These are phyloP conservation scores for Temnothorax unifasciatus DNA, from an alignment of 2,888 invertebrate species.

Conservation along the genomic window DNA sequence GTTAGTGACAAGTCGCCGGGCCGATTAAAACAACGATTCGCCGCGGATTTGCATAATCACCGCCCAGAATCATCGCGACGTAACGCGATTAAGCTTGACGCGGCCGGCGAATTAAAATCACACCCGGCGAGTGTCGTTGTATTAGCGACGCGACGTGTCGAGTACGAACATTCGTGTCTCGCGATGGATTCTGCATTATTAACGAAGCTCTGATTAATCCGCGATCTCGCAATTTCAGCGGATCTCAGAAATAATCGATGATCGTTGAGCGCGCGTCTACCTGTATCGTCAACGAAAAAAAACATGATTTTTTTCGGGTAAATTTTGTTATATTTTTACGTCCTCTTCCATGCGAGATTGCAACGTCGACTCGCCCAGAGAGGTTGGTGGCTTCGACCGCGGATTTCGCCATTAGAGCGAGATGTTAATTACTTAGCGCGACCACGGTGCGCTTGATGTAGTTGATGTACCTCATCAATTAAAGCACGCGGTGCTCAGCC, in stretches of 20 bases:
- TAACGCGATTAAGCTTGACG: conserved; percentile 34
- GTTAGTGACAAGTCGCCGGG: neutral
- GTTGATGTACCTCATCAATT: conserved; percentile 14
- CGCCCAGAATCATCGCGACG: conserved; percentile 15
- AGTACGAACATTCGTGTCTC: neutral
- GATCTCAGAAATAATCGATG: neutral
- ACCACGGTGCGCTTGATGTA: neutral
- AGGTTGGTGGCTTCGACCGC: neutral
- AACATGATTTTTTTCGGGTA: neutral
- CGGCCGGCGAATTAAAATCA: conserved; percentile 38
- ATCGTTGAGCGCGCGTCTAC: neutral
- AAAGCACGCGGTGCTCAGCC: neutral
- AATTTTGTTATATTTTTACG: neutral
- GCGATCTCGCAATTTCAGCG: neutral
- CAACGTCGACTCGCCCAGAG: neutral
- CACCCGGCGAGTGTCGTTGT: neutral
- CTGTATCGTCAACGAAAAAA: too few species aligned
- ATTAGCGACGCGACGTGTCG: conserved; percentile 11
- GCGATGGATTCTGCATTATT: conserved; percentile 20
- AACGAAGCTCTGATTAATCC: conserved; percentile 30
- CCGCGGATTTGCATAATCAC: conserved; percentile 15
- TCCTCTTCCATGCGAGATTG: neutral
- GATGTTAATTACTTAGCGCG: conserved; percentile 29
- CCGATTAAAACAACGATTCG: conserved; percentile 7
- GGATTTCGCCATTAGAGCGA: conserved; percentile 20